Evolutionary conservation across 2,888 invertebrate species (phyloP), one percentile per base, ranked within the genome.

Genomic region (Synanthedon myopaeformis): DNA sequence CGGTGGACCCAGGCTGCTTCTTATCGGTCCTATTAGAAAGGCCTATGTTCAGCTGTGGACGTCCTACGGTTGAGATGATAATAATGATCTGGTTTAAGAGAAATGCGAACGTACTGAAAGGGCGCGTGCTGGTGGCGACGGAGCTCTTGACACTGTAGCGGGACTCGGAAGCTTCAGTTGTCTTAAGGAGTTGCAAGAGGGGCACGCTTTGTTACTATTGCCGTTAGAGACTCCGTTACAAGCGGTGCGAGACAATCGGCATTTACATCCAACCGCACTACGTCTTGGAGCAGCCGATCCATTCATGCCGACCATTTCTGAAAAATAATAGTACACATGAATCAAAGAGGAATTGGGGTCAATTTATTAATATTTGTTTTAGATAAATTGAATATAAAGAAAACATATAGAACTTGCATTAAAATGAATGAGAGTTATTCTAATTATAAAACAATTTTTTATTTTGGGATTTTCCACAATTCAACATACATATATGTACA

Each of bases 281-380:
- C 69, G 66, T 5, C 64, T 59, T 0, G 54, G 59, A 11, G 58
- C 48, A 3, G 61, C 49, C 12, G 65, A 60, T 1, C 67, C 68
- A 53, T 68, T 69, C 4, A 63, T 57, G 4, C 67, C 69, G 5
- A 69, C 63, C 62, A 72, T 64, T 65, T 73, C 74, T 75, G 66
- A 42, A 53, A 56, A 57, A 52, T 45, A 35, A 10, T 3, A 35
- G 3, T 10, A 10, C 8, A 35, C 3, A 35, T 35, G 35, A 45
- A 14, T 45, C 14, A 45, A 11, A 45, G 48, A n/a, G 14, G 3
- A 45, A n/a, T 45, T 10, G 10, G 8, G 35, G 10, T 35, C 19
- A 19, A 3, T 19, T 19, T 19, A 3, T 19, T 19, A 19, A 19
- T 19, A 3, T 19, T 19, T 19, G 3, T 3, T 17, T 2, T 2